Percentiles rank a stretch among this genome's conserved stretches.
Conservation (phyloP, 30 jellyfish, hydroid and myxozoan species). For the Aurelia coerulea region DNA sequence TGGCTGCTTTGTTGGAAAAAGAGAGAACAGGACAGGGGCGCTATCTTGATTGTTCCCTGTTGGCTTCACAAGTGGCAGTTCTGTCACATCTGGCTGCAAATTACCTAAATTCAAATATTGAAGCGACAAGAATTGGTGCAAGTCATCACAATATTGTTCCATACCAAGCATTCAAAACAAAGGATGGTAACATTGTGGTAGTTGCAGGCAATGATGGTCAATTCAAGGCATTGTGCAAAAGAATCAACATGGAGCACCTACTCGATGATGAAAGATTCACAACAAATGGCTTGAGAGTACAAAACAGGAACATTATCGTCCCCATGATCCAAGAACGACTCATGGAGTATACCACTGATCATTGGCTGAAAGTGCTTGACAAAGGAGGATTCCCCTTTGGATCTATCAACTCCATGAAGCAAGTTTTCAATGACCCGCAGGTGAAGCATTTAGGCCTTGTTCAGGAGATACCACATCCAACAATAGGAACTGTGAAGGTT, state of each 20-base stretch:
- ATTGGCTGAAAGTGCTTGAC: slow-evolving; percentile 82
- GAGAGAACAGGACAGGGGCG: slow-evolving; percentile 81
- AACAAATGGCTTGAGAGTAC: slow-evolving; percentile 75
- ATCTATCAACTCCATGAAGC: slow-evolving; percentile 75
- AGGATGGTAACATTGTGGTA: slow-evolving; percentile 86
- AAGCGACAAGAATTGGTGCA: slow-evolving; percentile 84
- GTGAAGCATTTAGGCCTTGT: slow-evolving; percentile 84
- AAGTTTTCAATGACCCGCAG: slow-evolving; percentile 89
- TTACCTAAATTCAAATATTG: slow-evolving; percentile 85
- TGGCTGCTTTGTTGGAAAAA: slow-evolving; percentile 93
- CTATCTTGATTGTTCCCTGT: slow-evolving; percentile 81
- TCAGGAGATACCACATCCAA: slow-evolving; percentile 82
- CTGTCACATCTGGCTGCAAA: slow-evolving; percentile 90
- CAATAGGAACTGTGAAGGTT: slow-evolving; percentile 75
- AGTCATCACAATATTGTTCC: slow-evolving; percentile 94
- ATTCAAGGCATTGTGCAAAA: slow-evolving; percentile 79
- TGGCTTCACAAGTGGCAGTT: slow-evolving; percentile 93
- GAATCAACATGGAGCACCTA: slow-evolving; percentile 42
- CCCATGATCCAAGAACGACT: slow-evolving; percentile 70
- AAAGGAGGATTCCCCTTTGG: slow-evolving; percentile 97
- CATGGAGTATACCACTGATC: slow-evolving; percentile 54
- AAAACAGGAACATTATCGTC: slow-evolving; percentile 54
- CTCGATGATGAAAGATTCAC: slow-evolving; percentile 72
- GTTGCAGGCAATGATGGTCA: slow-evolving; percentile 87
- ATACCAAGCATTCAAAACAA: slow-evolving; percentile 93